Evolutionary conservation across 2,888 invertebrate species (phyloP).

Genomic region (Melanotus villosus): DNA sequence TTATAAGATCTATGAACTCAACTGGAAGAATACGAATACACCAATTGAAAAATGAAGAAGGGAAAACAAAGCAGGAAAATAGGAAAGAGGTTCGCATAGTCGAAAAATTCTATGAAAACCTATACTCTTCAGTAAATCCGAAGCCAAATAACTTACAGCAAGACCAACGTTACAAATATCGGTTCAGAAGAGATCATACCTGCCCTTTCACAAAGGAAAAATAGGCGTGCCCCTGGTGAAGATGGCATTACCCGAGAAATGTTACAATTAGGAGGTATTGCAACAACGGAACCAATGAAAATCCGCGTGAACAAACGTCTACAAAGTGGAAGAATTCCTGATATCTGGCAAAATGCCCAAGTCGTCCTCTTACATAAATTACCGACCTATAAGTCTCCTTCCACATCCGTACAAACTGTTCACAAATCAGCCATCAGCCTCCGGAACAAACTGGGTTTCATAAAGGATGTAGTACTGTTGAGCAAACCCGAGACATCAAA

Average conservation of each 20-base stretch:
- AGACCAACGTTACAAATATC: neutral
- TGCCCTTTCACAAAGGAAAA: slow-evolving; percentile 1
- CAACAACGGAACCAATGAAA: neutral
- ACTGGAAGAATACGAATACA: neutral
- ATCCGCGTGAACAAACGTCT: slow-evolving; percentile 3
- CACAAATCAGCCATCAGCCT: slow-evolving; percentile 28
- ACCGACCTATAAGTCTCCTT: slow-evolving; percentile 7
- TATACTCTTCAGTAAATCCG: neutral
- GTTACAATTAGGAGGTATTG: slow-evolving; percentile 2
- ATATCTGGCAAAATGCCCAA: neutral
- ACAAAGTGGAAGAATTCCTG: neutral
- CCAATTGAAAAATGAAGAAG: no score
- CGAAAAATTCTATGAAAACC: neutral
- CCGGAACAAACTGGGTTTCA: slow-evolving; percentile 47
- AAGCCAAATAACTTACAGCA: neutral
- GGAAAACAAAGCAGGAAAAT: no score
- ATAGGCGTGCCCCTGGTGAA: neutral
- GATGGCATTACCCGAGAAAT: neutral
- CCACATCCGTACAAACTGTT: neutral
- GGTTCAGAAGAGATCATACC: slow-evolving; percentile 14
- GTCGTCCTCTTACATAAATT: neutral
- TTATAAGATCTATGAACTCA: neutral
- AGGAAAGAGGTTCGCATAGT: neutral
- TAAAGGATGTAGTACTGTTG: slow-evolving; percentile 35
- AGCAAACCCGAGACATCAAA: slow-evolving; percentile 38